A percentile compares a stretch with the other conserved stretches of the same genome.
phyloP scores from a whole-genome alignment of 2,888 invertebrate genomes.

The Cheilosia variabilis region DNA sequence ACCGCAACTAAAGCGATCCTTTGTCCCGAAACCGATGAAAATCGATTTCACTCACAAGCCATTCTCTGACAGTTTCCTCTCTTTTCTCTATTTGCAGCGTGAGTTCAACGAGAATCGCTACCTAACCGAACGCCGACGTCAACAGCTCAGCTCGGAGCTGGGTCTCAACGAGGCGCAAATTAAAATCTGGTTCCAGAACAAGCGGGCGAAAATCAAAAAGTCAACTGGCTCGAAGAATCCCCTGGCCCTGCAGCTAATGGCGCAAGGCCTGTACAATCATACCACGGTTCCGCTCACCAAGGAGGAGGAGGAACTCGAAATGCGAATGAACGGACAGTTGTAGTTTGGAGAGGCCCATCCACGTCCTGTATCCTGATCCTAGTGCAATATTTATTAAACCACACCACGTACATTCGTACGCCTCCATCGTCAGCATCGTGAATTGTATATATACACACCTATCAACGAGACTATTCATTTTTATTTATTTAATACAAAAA shows the following conservation, averaged over 20 bases:
- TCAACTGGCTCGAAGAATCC: conserved; percentile 93
- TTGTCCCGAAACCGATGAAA: conserved; percentile 79
- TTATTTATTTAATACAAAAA: conserved; percentile 58
- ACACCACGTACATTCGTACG: background rate
- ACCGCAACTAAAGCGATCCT: conserved; percentile 60
- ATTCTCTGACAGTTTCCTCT: conserved; percentile 48
- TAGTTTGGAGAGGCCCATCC: conserved; percentile 75
- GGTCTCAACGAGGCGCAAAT: conserved; percentile 98
- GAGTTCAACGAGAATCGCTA: conserved; percentile 97
- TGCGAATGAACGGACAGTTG: conserved; percentile 84
- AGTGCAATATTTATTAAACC: conserved; percentile 72
- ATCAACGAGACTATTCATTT: conserved; percentile 71
- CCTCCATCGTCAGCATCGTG: conserved; percentile 1
- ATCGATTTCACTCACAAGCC: conserved; percentile 79
- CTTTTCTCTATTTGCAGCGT: conserved; percentile 84
- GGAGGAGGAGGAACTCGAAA: conserved; percentile 89
- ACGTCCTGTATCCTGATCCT: conserved; percentile 57
- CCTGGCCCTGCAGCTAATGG: conserved; percentile 95
- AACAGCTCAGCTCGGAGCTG: conserved; percentile 94
- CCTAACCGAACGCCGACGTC: conserved; percentile 95
- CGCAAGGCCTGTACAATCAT: conserved; percentile 97
- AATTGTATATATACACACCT: conserved; percentile 48
- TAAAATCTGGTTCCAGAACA: conserved; percentile 99
- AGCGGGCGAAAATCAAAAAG: conserved; percentile 98
- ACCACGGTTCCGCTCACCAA: conserved; percentile 89